Percentiles rank a stretch among this genome's conserved stretches.
phyloP scores from a whole-genome alignment of 2,888 invertebrate genomes.

The Polymixis lichenea region DNA sequence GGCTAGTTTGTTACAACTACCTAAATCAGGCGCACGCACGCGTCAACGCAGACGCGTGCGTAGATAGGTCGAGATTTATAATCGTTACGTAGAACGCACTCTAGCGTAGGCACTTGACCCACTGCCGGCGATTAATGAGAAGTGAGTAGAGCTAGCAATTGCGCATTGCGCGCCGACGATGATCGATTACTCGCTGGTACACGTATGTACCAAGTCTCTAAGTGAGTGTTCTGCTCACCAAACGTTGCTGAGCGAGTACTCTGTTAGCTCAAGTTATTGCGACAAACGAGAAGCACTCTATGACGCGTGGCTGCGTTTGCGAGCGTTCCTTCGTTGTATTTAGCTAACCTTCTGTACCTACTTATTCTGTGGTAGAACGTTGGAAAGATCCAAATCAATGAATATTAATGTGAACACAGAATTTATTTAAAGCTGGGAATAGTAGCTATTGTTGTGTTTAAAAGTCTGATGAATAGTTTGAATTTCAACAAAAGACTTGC shows the following conservation, averaged over 20 bases:
- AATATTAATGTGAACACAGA: constrained; percentile 76
- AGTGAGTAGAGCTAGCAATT: neutral
- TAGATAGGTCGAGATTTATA: too few relatives aligned
- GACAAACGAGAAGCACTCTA: neutral
- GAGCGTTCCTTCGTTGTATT: too few relatives aligned
- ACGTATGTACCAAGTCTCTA: neutral
- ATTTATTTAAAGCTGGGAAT: constrained; percentile 74
- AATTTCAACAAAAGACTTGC: constrained; percentile 7
- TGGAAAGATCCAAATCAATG: constrained; percentile 79
- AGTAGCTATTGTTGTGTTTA: constrained; percentile 47
- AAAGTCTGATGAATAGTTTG: constrained; percentile 68
- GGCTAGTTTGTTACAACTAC: neutral
- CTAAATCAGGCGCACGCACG: neutral
- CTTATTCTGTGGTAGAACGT: constrained; percentile 38
- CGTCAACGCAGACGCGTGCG: neutral
- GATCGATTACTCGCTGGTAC: neutral
- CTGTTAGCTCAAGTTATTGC: neutral
- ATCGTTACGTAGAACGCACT: neutral
- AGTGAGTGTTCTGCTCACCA: neutral
- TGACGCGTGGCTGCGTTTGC: too few relatives aligned
- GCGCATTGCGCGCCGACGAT: too few relatives aligned
- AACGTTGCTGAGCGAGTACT: neutral
- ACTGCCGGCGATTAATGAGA: neutral
- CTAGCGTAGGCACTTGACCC: too few relatives aligned
- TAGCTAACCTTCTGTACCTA: neutral